phyloP scores from a whole-genome alignment of 2,797 vertebrate genomes.

The Urosaurus nigricauda region DNA sequence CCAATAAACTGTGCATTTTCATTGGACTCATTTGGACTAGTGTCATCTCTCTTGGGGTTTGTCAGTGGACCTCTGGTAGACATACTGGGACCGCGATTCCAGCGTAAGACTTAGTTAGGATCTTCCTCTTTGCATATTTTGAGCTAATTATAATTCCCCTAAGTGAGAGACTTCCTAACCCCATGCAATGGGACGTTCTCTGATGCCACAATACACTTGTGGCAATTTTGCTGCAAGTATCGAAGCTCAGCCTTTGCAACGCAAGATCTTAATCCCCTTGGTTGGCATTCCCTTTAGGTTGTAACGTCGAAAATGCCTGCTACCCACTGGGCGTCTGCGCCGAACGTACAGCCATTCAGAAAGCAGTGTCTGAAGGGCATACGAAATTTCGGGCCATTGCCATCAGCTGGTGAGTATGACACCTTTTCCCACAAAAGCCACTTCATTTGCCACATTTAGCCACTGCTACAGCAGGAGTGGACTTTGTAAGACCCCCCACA shows the following conservation, averaged over 20 bases:
- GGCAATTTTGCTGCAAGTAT: background rate
- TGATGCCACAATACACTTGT: background rate
- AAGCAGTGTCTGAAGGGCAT: conserved; percentile 89
- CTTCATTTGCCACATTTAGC: no score
- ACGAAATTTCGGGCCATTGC: conserved; percentile 89
- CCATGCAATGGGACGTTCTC: background rate
- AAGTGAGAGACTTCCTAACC: no score
- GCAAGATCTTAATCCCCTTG: background rate
- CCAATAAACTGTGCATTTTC: no score
- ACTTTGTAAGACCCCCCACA: no score
- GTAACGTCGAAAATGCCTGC: conserved; percentile 92
- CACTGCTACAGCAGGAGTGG: background rate
- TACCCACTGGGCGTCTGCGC: conserved; percentile 88
- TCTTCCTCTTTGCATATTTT: no score
- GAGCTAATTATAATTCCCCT: no score
- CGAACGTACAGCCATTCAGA: conserved; percentile 87
- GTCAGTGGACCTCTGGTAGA: no score
- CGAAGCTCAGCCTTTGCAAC: background rate
- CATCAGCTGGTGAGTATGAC: conserved; percentile 83
- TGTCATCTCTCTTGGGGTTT: no score
- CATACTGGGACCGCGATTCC: no score
- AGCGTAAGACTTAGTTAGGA: no score
- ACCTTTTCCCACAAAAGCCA: no score
- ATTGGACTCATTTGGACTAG: no score
- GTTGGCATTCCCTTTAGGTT: conserved; percentile 80